phyloP scores from a whole-genome alignment of 1,140 invertebrate genomes.

The Drosophila funebris region DNA sequence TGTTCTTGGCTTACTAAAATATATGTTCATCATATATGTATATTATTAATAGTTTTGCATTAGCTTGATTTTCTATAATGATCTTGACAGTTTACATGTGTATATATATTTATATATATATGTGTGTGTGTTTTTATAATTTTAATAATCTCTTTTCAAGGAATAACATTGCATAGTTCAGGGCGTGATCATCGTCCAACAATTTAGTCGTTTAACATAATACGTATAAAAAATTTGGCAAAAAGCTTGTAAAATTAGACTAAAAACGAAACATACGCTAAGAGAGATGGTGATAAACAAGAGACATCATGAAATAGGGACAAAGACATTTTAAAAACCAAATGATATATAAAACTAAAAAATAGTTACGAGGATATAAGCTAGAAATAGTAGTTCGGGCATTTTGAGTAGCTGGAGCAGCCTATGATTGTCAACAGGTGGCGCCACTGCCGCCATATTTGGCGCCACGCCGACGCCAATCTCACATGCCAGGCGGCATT shows the following conservation, averaged over 20 bases:
- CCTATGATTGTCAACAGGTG: constrained; percentile 73
- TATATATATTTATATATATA: constrained; percentile 35
- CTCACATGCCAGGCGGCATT: constrained; percentile 57
- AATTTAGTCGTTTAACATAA: constrained; percentile 71
- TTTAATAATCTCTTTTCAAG: constrained; percentile 82
- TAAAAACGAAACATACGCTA: constrained; percentile 65
- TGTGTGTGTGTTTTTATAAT: constrained; percentile 51
- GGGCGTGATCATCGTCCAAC: constrained; percentile 57
- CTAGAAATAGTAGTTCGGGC: constrained; percentile 30
- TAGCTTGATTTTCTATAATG: constrained; percentile 60
- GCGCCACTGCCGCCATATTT: constrained; percentile 64
- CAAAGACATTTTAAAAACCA: constrained; percentile 8
- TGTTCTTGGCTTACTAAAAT: constrained; percentile 78
- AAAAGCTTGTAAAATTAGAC: constrained; percentile 80
- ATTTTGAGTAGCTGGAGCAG: constrained; percentile 36
- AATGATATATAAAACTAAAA: constrained; percentile 15
- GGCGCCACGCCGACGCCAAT: constrained; percentile 77
- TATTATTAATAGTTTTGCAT: constrained; percentile 61
- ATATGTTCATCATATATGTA: constrained; percentile 54
- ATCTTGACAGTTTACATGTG: constrained; percentile 36
- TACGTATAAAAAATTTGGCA: constrained; percentile 79
- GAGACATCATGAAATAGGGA: neutral
- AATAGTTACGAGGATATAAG: constrained; percentile 8
- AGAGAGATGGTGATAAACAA: constrained; percentile 19
- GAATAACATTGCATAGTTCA: constrained; percentile 81